Conservation (phyloP, 2,797 vertebrate genomes). For the Acropternis orthonyx region DNA sequence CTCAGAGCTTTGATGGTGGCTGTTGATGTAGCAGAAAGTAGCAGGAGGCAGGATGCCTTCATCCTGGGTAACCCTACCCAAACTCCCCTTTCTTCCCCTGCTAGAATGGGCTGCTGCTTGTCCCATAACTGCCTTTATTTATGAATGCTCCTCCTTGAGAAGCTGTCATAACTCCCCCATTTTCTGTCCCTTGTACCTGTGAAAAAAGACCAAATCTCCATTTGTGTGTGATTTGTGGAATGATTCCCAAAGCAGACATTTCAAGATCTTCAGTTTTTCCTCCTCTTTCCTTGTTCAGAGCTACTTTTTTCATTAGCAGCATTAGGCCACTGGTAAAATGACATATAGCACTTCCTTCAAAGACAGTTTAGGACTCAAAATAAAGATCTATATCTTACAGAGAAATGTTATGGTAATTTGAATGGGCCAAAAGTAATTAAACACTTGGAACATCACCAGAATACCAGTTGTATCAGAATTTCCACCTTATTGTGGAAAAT, state of each 20-base stretch:
- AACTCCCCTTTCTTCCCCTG: neutral
- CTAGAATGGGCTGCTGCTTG: neutral
- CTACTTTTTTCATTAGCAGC: neutral
- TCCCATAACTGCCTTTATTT: neutral
- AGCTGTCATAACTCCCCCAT: neutral
- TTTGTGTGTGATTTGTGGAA: neutral
- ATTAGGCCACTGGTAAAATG: neutral
- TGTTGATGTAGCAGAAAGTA: neutral
- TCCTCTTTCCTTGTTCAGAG: neutral
- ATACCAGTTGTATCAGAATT: neutral
- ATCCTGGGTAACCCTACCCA: neutral
- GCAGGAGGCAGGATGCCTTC: neutral
- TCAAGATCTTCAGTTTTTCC: neutral
- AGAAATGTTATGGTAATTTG: neutral
- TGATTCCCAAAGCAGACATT: neutral
- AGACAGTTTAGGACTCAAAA: neutral
- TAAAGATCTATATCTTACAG: neutral
- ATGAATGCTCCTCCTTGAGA: neutral
- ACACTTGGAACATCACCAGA: neutral
- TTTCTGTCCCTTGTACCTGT: neutral
- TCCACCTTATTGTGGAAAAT: neutral
- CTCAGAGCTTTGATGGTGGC: accelerated
- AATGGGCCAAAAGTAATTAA: neutral
- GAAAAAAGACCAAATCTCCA: neutral
- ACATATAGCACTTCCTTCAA: neutral